phyloP scores from a whole-genome alignment of 2,888 invertebrate species.

The Portevinia maculata region DNA sequence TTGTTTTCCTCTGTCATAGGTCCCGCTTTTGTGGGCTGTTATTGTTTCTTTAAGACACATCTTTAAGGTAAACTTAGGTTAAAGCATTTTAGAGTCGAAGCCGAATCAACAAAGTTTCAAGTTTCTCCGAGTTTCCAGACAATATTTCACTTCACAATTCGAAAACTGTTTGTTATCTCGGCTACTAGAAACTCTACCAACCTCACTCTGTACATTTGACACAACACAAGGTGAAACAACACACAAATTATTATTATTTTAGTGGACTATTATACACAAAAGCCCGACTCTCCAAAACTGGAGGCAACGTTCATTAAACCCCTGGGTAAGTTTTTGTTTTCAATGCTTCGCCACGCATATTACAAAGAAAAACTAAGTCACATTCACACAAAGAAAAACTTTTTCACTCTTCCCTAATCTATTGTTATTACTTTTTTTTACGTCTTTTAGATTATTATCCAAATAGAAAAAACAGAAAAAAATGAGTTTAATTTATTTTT shows the following conservation, averaged over 20 bases:
- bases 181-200: slow-evolving; percentile 12
- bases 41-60: no score
- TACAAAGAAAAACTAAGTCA: slow-evolving; percentile 40
- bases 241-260: slow-evolving; percentile 61
- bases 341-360: neutral
- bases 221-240: slow-evolving; percentile 33
- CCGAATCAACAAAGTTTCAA: no score
- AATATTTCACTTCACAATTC: neutral
- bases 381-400: slow-evolving; percentile 54
- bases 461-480: slow-evolving; percentile 69
- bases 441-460: slow-evolving; percentile 63
- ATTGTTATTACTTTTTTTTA: slow-evolving; percentile 34
- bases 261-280: slow-evolving; percentile 61
- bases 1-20: no score
- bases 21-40: no score
- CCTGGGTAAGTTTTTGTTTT: slow-evolving; percentile 53
- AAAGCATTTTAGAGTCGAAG: no score
- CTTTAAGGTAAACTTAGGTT: no score
- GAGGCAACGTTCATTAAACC: slow-evolving; percentile 63
- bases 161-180: slow-evolving; percentile 1
- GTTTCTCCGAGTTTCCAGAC: no score
- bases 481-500: slow-evolving; percentile 64
- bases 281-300: slow-evolving; percentile 24
- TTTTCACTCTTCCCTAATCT: slow-evolving; percentile 55
- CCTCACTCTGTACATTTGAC: slow-evolving; percentile 42